A percentile compares a stretch with the other conserved stretches of the same genome.
phyloP scores from a whole-genome alignment of 2,888 invertebrate genomes.

The Adineta ricciae region DNA sequence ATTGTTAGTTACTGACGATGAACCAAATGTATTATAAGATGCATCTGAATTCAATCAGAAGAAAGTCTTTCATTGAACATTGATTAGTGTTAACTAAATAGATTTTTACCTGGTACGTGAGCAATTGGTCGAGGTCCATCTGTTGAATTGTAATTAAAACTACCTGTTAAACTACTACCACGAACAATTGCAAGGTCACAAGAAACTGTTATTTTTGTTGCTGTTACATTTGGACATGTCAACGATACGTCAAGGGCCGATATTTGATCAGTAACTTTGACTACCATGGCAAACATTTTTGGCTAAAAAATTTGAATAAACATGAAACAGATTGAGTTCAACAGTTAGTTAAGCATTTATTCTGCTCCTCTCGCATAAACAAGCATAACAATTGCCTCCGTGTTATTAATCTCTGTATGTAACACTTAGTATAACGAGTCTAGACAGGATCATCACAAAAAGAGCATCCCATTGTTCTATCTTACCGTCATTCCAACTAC shows the following conservation, averaged over 20 bases:
- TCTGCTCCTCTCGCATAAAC: too few relatives aligned
- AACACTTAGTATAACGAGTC: too few relatives aligned
- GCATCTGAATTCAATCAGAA: background rate
- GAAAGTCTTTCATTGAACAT: background rate
- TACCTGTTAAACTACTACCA: background rate
- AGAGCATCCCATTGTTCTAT: background rate
- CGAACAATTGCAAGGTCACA: background rate
- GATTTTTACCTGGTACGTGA: background rate
- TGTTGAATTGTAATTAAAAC: background rate
- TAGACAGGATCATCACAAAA: too few relatives aligned
- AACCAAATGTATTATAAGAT: background rate
- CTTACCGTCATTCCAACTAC: background rate
- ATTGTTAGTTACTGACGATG: background rate
- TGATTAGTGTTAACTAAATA: background rate
- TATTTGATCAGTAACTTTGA: background rate
- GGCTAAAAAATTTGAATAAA: background rate
- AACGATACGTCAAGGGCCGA: background rate
- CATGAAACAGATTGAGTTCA: background rate
- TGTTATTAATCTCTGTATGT: too few relatives aligned
- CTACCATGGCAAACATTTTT: background rate
- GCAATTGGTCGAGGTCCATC: background rate
- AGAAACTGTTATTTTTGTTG: background rate
- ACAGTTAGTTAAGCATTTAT: background rate
- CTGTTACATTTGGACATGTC: conserved; percentile 11
- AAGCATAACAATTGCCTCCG: too few relatives aligned